Percentiles rank a stretch among this genome's conserved stretches.
Evolutionary conservation across 1,140 invertebrate genomes (phyloP).

Genomic region (Trichogramma pretiosum): DNA sequence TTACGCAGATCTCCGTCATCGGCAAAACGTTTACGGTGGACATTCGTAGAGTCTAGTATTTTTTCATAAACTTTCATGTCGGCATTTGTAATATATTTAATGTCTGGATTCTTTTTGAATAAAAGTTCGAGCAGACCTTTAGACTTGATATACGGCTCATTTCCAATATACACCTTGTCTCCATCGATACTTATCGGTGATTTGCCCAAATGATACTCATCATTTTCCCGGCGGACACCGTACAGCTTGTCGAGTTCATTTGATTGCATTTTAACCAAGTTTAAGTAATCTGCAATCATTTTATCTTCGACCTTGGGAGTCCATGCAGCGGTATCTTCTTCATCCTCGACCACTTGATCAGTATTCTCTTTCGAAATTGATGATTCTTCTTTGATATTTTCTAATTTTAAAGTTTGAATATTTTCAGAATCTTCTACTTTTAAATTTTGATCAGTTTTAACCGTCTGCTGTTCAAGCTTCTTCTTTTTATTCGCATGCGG

Average conservation of each 20-base stretch:
- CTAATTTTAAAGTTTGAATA: background rate
- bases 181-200: background rate
- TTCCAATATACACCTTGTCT: background rate
- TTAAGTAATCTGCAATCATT: background rate
- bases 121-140: background rate
- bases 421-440: background rate
- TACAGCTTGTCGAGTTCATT: background rate
- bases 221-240: background rate
- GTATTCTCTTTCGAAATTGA: no score
- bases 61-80: no score
- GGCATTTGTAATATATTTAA: background rate
- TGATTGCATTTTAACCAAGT: background rate
- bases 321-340: no score
- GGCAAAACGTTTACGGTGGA: no score
- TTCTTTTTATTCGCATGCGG: conserved; percentile 8
- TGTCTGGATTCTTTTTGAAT: no score
- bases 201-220: background rate
- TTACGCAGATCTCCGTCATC: background rate
- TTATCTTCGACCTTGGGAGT: no score
- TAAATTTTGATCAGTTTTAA: background rate
- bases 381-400: no score
- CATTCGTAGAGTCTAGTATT: no score
- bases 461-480: background rate
- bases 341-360: no score
- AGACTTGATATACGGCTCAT: background rate